Conservation (phyloP, 2,113 vertebrate genomes). For the Jacana jacana region DNA sequence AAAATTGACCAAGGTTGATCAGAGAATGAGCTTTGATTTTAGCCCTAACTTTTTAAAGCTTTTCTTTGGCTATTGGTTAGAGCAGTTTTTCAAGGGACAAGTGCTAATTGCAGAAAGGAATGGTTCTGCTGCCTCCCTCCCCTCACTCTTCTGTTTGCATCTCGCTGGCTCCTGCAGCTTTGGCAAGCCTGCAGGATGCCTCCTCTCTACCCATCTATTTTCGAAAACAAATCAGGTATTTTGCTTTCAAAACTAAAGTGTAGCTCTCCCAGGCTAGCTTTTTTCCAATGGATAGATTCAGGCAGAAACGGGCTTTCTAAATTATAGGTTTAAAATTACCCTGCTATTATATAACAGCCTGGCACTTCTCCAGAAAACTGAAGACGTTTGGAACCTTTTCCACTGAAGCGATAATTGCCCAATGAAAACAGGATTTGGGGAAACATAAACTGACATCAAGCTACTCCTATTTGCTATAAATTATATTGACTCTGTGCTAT, state of each 20-base stretch:
- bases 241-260: slow-evolving; percentile 6
- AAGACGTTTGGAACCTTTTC: slow-evolving; percentile 9
- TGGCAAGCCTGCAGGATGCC: background rate
- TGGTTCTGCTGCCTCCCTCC: background rate
- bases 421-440: slow-evolving; percentile 51
- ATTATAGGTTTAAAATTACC: slow-evolving; percentile 56
- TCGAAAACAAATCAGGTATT: background rate
- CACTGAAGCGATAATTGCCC: slow-evolving; percentile 10
- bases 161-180: background rate
- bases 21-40: background rate
- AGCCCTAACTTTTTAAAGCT: background rate
- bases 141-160: background rate
- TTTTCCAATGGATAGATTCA: background rate
- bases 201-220: background rate
- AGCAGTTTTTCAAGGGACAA: background rate
- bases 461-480: slow-evolving; percentile 45
- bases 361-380: slow-evolving; percentile 16
- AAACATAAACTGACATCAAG: slow-evolving; percentile 52
- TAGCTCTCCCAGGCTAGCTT: background rate
- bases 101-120: background rate
- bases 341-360: slow-evolving; percentile 27
- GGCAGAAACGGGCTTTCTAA: slow-evolving; percentile 26
- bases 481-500: slow-evolving; percentile 27
- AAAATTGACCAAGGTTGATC: background rate
- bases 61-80: background rate